phyloP scores from a whole-genome alignment of 2,888 invertebrate genomes.

The Acleris holmiana region DNA sequence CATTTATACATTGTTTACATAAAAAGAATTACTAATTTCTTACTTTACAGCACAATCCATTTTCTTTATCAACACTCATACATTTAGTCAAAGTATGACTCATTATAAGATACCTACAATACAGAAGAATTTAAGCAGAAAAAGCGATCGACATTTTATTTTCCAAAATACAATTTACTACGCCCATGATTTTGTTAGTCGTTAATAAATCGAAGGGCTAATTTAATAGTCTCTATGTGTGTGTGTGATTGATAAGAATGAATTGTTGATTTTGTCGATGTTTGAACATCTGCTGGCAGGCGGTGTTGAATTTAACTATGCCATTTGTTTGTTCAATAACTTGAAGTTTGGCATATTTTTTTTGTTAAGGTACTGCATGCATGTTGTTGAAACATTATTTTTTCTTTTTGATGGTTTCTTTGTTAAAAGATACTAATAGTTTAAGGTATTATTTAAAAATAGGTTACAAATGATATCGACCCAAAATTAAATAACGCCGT shows the following conservation, averaged over 20 bases:
- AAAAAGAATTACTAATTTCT: too few relatives aligned
- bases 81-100: too few relatives aligned
- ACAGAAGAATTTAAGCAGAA: background rate
- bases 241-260: slow-evolving; percentile 35
- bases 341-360: slow-evolving; percentile 33
- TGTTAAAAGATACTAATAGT: background rate
- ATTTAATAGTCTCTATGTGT: slow-evolving; percentile 27
- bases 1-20: too few relatives aligned
- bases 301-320: slow-evolving; percentile 34
- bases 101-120: too few relatives aligned
- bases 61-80: too few relatives aligned
- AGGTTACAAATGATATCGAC: too few relatives aligned
- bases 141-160: background rate
- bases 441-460: too few relatives aligned
- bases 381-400: slow-evolving; percentile 17
- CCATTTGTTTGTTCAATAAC: slow-evolving; percentile 27
- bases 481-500: too few relatives aligned
- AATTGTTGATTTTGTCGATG: slow-evolving; percentile 30
- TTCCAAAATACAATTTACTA: slow-evolving; percentile 18
- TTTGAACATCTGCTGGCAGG: slow-evolving; percentile 36
- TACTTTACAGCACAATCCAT: too few relatives aligned
- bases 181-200: background rate
- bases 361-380: slow-evolving; percentile 39
- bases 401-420: background rate
- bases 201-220: slow-evolving; percentile 27